Conservation (phyloP, 2,113 vertebrate species). For the Suricata suricatta region DNA sequence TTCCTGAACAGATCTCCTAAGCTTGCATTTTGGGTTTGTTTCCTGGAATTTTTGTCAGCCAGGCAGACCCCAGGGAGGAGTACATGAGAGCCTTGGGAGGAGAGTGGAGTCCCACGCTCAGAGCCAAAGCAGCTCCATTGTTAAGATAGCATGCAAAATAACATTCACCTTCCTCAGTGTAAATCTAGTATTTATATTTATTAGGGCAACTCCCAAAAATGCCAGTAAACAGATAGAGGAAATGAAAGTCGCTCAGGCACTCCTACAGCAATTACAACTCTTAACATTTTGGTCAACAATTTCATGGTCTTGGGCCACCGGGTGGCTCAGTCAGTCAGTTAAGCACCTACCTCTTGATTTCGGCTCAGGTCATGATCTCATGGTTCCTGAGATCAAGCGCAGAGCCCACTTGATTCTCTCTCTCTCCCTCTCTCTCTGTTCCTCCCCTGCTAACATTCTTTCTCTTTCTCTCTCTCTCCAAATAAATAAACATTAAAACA, state of each 20-base stretch:
- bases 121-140: background rate
- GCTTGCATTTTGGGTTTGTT: background rate
- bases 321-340: too few species aligned
- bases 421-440: too few species aligned
- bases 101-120: background rate
- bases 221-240: background rate
- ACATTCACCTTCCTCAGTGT: background rate
- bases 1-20: background rate
- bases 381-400: too few species aligned
- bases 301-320: background rate
- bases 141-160: background rate
- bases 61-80: background rate
- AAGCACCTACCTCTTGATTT: too few species aligned
- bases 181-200: background rate
- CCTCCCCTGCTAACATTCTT: too few species aligned
- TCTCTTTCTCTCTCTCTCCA: too few species aligned
- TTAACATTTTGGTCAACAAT: background rate
- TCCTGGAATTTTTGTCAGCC: constrained; percentile 16
- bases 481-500: too few species aligned
- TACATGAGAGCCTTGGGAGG: background rate
- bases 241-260: background rate
- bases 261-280: background rate
- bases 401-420: too few species aligned
- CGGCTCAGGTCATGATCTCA: too few species aligned
- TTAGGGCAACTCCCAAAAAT: background rate